Percentiles rank a stretch among this genome's conserved stretches.
phyloP scores from a whole-genome alignment of 1,140 invertebrate species.

The Theocolax elegans region DNA sequence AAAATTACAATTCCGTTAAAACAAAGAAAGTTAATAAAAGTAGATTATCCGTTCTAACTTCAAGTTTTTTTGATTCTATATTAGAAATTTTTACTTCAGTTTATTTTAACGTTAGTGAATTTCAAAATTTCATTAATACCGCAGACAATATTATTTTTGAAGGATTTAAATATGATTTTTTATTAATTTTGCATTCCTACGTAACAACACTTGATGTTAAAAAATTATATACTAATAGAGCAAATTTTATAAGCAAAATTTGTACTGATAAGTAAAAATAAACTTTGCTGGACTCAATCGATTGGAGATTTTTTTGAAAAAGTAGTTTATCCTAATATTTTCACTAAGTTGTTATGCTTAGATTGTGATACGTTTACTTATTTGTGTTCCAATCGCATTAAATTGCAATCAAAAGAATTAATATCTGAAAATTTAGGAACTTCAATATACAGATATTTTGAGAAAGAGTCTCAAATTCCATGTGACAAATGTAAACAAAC shows the following conservation, averaged over 20 bases:
- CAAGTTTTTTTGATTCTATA: neutral
- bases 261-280: neutral
- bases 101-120: no score
- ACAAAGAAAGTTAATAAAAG: neutral
- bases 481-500: neutral
- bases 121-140: no score
- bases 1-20: neutral
- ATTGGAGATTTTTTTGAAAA: neutral
- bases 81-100: no score
- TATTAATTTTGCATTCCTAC: neutral
- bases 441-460: neutral
- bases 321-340: conserved; percentile 5
- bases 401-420: neutral
- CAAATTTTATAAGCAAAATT: neutral
- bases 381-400: neutral
- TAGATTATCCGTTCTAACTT: neutral
- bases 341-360: neutral
- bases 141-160: no score
- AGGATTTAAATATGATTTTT: no score
- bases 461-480: neutral
- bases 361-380: neutral
- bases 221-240: neutral
- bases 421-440: neutral
- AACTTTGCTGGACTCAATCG: neutral
- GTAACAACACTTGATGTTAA: conserved; percentile 1